These are phyloP conservation scores for Mizuhopecten yessoensis DNA, from an alignment of 1,140 invertebrate genomes.

Conservation along the genomic window DNA sequence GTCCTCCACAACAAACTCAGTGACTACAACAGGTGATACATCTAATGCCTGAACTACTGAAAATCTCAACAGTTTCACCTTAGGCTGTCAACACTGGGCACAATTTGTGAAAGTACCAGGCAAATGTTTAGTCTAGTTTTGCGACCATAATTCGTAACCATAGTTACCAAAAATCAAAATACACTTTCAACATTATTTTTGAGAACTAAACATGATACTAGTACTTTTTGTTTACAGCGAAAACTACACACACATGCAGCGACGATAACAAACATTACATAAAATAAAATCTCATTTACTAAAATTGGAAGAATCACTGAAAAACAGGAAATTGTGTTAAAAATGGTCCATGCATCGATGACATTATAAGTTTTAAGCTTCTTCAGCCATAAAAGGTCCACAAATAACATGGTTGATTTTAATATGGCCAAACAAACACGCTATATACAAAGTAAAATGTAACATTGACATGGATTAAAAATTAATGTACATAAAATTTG, in stretches of 20 bases:
- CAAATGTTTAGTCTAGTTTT: neutral
- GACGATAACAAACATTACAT: neutral
- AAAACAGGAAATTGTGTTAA: conserved; percentile 15
- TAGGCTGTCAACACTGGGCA: no score
- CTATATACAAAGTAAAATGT: conserved; percentile 15
- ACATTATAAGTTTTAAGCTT: conserved; percentile 21
- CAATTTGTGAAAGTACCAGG: neutral
- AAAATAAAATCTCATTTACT: neutral
- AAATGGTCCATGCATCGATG: neutral
- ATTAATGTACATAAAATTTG: neutral
- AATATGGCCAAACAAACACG: neutral
- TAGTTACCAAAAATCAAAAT: neutral
- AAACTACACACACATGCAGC: neutral
- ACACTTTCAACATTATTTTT: no score
- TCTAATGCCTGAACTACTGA: neutral
- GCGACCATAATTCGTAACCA: neutral
- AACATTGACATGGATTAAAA: neutral
- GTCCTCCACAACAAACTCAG: no score
- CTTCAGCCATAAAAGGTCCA: neutral
- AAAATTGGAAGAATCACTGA: neutral
- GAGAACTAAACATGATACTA: neutral
- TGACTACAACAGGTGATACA: neutral
- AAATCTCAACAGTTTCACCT: no score
- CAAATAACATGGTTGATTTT: conserved; percentile 28
- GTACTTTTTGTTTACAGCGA: neutral